A percentile compares a stretch with the other conserved stretches of the same genome.
Conservation (phyloP, 2,888 invertebrate species). For the Chrysomela aeneicollis region DNA sequence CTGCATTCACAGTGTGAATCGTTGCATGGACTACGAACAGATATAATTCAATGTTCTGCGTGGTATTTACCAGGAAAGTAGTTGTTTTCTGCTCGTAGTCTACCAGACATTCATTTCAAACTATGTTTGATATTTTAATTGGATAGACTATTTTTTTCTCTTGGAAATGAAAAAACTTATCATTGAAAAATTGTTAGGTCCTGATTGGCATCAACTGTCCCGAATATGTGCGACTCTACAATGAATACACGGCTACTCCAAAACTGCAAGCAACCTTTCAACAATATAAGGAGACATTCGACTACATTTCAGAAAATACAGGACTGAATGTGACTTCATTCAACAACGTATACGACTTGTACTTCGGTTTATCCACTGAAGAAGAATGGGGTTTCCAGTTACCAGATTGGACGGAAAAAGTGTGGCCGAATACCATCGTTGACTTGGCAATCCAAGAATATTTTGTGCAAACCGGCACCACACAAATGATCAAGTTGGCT, state of each 20-base stretch:
- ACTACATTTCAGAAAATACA: slow-evolving; percentile 62
- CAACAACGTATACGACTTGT: slow-evolving; percentile 68
- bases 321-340: slow-evolving; percentile 64
- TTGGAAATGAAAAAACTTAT: neutral
- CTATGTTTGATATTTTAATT: too few relatives aligned
- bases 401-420: slow-evolving; percentile 58
- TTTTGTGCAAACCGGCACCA: slow-evolving; percentile 49
- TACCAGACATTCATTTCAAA: too few relatives aligned
- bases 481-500: slow-evolving; percentile 45
- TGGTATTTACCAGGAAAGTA: too few relatives aligned
- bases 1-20: too few relatives aligned
- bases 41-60: too few relatives aligned
- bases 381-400: slow-evolving; percentile 59
- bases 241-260: slow-evolving; percentile 27
- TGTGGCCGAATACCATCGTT: slow-evolving; percentile 54
- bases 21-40: too few relatives aligned
- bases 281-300: slow-evolving; percentile 61
- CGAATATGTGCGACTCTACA: slow-evolving; percentile 40
- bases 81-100: too few relatives aligned
- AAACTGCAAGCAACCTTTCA: slow-evolving; percentile 61
- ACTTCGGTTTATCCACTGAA: slow-evolving; percentile 69
- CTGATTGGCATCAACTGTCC: slow-evolving; percentile 45
- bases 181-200: slow-evolving; percentile 24
- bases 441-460: slow-evolving; percentile 50
- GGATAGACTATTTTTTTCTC: too few relatives aligned